phyloP scores from a whole-genome alignment of 2,888 invertebrate species.

The Eucera pruinosa region DNA sequence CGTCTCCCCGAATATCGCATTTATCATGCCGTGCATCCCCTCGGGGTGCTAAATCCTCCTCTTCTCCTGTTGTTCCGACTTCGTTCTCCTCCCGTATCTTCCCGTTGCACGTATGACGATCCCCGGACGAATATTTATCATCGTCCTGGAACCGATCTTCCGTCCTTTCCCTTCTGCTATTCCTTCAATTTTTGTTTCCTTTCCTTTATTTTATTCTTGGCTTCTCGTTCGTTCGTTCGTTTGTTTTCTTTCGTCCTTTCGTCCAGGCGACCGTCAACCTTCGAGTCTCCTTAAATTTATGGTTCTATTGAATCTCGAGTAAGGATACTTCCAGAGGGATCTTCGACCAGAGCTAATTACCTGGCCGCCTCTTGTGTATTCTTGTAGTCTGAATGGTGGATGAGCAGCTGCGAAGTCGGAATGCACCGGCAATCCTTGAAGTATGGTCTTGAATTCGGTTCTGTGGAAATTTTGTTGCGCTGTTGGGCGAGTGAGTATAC shows the following conservation, averaged over 20 bases:
- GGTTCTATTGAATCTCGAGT: conserved; percentile 35
- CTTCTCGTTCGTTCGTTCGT: background rate
- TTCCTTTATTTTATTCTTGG: background rate
- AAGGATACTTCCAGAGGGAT: background rate
- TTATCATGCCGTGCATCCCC: conserved; percentile 64
- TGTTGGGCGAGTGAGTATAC: too few species aligned
- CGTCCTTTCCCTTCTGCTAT: background rate
- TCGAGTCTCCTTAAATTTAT: conserved; percentile 42
- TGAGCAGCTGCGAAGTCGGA: conserved; percentile 16
- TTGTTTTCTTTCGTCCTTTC: too few species aligned
- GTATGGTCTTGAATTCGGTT: background rate
- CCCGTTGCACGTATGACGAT: conserved; percentile 60
- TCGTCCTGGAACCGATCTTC: conserved; percentile 44
- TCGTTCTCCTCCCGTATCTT: conserved; percentile 41
- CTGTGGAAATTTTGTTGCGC: background rate
- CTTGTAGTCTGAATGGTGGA: background rate
- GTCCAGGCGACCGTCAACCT: conserved; percentile 12
- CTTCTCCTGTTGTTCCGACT: conserved; percentile 37
- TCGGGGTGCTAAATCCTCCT: conserved; percentile 47
- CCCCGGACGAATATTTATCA: conserved; percentile 62
- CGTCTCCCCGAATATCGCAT: conserved; percentile 64
- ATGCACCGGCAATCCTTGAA: background rate
- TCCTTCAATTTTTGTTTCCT: too few species aligned
- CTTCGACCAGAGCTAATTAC: conserved; percentile 33
- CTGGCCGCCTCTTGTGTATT: background rate